Conservation (phyloP, 1,140 invertebrate genomes). For the Gonioctena quinquepunctata region DNA sequence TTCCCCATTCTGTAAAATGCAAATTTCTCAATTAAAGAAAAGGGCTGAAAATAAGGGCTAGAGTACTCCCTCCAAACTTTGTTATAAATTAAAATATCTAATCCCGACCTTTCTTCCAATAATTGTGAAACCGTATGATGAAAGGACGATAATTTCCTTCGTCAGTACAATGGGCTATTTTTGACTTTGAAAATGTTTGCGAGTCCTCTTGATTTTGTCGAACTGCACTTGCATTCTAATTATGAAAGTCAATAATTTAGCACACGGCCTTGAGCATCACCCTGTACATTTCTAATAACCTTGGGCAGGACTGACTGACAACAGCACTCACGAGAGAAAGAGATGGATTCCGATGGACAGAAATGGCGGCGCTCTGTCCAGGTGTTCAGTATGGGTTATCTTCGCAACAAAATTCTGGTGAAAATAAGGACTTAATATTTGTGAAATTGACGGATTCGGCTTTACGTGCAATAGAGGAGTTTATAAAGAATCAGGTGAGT, state of each 20-base stretch:
- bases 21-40: no score
- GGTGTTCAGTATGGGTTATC: conserved; percentile 94
- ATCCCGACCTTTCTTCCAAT: no score
- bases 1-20: no score
- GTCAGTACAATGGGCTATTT: no score
- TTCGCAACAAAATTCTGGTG: conserved; percentile 82
- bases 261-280: neutral
- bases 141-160: no score
- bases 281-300: conserved; percentile 14
- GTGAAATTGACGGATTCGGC: conserved; percentile 94
- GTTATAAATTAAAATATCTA: no score
- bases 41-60: no score
- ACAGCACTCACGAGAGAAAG: conserved; percentile 15
- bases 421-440: conserved; percentile 88
- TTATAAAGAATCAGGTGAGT: conserved; percentile 82
- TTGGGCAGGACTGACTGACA: conserved; percentile 7
- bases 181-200: no score
- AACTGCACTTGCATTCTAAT: neutral
- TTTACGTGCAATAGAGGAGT: conserved; percentile 87
- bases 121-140: no score
- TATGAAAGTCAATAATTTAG: neutral
- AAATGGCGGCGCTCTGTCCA: conserved; percentile 93
- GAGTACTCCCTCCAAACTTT: no score
- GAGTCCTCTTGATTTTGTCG: no score
- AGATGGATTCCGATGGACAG: conserved; percentile 48